These are phyloP conservation scores for Chaetura pelagica DNA, from an alignment of 2,113 vertebrate genomes.

Conservation along the genomic window DNA sequence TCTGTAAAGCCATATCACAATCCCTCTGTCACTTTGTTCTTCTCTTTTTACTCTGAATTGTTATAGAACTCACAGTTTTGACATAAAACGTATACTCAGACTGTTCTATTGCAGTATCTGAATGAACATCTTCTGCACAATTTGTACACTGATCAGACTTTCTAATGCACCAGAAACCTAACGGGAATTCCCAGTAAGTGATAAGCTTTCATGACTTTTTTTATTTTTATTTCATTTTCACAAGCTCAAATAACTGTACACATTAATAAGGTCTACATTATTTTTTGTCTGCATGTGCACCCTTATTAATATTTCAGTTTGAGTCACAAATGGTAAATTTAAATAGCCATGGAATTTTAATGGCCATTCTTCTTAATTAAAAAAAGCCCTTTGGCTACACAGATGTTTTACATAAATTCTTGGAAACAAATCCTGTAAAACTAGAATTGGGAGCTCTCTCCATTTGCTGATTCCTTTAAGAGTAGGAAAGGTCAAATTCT, in stretches of 20 bases:
- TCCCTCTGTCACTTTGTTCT: background rate
- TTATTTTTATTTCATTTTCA: conserved; percentile 1
- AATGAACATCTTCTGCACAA: background rate
- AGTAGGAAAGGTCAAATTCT: conserved; percentile 34
- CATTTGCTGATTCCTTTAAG: background rate
- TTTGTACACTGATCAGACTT: background rate
- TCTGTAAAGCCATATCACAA: background rate
- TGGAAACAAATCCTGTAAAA: conserved; percentile 46
- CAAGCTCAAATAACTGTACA: background rate
- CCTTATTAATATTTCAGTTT: conserved; percentile 52
- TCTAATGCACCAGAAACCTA: background rate
- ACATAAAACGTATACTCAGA: background rate
- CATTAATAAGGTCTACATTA: conserved; percentile 21
- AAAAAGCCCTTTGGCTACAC: conserved; percentile 54
- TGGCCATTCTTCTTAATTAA: conserved; percentile 57
- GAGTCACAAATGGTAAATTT: conserved; percentile 37
- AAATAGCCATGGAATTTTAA: conserved; percentile 61
- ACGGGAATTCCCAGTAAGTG: conserved; percentile 1
- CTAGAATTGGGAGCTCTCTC: background rate
- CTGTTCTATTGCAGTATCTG: background rate
- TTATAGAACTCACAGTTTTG: background rate
- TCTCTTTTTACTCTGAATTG: background rate
- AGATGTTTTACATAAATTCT: conserved; percentile 59
- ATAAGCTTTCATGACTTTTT: background rate
- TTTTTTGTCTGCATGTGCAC: conserved; percentile 44